Percentiles rank a stretch among this genome's conserved stretches.
Conservation (phyloP, 2,888 invertebrate genomes). For the Drosophila nr. perissopoda region DNA sequence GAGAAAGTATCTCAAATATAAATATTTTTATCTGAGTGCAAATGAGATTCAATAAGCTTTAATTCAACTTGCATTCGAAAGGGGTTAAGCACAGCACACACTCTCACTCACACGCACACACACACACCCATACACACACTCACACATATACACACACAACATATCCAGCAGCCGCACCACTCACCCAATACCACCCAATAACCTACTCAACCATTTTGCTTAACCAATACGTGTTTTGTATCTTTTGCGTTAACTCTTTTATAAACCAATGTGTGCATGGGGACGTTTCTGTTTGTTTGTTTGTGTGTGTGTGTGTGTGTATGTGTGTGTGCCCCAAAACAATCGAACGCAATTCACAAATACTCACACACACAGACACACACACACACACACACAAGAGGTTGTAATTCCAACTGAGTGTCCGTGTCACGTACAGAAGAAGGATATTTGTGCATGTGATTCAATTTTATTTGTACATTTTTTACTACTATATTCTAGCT, state of each 20-base stretch:
- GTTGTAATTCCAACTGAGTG: constrained; percentile 59
- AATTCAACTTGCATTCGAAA: constrained; percentile 33
- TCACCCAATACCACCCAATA: constrained; percentile 24
- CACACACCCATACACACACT: constrained; percentile 2
- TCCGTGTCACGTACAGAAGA: constrained; percentile 69
- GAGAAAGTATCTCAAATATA: constrained; percentile 16
- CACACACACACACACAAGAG: constrained; percentile 18
- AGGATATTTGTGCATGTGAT: constrained; percentile 75
- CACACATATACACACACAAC: constrained; percentile 1
- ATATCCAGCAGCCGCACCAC: constrained; percentile 21
- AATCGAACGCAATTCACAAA: constrained; percentile 54
- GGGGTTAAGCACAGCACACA: constrained; percentile 56
- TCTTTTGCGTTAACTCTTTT: constrained; percentile 44
- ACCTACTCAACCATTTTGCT: constrained; percentile 28
- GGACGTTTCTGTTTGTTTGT: background rate
- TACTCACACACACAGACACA: constrained; percentile 27
- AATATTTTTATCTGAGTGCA: constrained; percentile 30
- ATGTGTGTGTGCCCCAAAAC: constrained; percentile 16
- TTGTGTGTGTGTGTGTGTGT: constrained; percentile 8
- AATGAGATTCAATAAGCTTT: constrained; percentile 45
- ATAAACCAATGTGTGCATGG: constrained; percentile 11
- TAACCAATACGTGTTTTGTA: constrained; percentile 31
- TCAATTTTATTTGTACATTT: constrained; percentile 70
- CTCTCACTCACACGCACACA: constrained; percentile 18
- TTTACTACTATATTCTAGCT: constrained; percentile 56